Evolutionary conservation across 2,113 vertebrate genomes (phyloP).

Genomic region (Craseonycteris thonglongyai): DNA sequence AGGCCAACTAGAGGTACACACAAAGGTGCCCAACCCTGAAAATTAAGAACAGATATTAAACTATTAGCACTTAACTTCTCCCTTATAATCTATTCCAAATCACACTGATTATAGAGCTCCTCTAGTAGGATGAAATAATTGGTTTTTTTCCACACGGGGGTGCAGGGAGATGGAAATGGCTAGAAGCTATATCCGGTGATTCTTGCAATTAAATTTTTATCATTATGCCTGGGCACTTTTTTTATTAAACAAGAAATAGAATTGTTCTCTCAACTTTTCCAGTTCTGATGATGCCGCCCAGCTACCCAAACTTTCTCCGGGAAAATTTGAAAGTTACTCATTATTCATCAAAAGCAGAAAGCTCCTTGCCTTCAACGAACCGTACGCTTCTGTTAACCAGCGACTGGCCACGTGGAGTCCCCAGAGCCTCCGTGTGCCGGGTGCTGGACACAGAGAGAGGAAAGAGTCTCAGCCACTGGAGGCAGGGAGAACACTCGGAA

Average conservation of each 20-base stretch:
- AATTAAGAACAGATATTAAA: background rate
- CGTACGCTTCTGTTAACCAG: background rate
- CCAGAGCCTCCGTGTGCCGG: background rate
- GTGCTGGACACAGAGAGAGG: background rate
- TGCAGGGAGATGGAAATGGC: background rate
- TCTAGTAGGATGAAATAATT: conserved; percentile 56
- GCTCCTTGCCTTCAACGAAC: background rate
- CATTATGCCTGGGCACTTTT: conserved; percentile 56
- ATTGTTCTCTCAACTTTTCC: conserved; percentile 46
- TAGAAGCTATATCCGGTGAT: conserved; percentile 58
- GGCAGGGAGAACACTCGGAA: background rate
- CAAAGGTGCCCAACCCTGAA: background rate
- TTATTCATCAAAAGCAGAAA: background rate
- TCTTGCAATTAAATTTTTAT: conserved; percentile 59
- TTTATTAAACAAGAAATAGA: conserved; percentile 61
- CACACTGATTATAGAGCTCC: conserved; percentile 41
- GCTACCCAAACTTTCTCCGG: background rate
- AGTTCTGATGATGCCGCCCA: conserved; percentile 26
- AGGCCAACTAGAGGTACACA: background rate
- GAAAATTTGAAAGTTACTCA: background rate
- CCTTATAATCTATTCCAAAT: conserved; percentile 42
- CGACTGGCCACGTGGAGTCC: background rate
- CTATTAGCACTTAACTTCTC: background rate
- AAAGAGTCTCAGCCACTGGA: background rate
- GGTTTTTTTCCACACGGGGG: conserved; percentile 31